A percentile compares a stretch with the other conserved stretches of the same genome.
Conservation (phyloP, 2,113 vertebrate species). For the Sterna hirundo region DNA sequence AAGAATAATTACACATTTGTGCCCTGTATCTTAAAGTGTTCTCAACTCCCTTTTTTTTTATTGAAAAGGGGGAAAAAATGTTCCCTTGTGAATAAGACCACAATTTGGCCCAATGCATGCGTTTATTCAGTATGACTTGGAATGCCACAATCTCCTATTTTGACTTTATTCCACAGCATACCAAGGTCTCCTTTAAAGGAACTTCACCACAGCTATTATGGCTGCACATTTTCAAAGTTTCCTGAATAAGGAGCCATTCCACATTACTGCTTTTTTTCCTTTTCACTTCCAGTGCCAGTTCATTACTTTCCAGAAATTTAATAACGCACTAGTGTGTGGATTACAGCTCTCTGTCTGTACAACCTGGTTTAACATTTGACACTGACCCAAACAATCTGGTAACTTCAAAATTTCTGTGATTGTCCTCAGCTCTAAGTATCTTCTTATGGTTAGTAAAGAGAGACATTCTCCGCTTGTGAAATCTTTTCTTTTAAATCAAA, state of each 20-base stretch:
- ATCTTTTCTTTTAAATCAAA: neutral
- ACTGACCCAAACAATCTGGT: neutral
- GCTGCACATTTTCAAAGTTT: conserved; percentile 60
- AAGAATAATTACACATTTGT: conserved; percentile 69
- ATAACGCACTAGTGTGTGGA: neutral
- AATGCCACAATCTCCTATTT: conserved; percentile 48
- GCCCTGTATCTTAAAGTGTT: conserved; percentile 66
- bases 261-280: conserved; percentile 31
- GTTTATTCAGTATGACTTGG: conserved; percentile 55
- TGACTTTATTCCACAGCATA: conserved; percentile 53
- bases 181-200: conserved; percentile 47
- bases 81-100: conserved; percentile 47
- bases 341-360: neutral
- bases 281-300: conserved; percentile 16
- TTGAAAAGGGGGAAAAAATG: neutral
- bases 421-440: neutral
- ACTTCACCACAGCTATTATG: conserved; percentile 50
- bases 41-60: neutral
- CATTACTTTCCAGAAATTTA: conserved; percentile 38
- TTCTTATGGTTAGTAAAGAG: neutral
- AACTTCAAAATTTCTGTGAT: neutral
- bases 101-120: conserved; percentile 45
- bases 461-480: neutral
- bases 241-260: conserved; percentile 23
- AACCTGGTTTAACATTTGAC: neutral